Conservation (phyloP, 2,888 invertebrate genomes). For the Patella pellucida region DNA sequence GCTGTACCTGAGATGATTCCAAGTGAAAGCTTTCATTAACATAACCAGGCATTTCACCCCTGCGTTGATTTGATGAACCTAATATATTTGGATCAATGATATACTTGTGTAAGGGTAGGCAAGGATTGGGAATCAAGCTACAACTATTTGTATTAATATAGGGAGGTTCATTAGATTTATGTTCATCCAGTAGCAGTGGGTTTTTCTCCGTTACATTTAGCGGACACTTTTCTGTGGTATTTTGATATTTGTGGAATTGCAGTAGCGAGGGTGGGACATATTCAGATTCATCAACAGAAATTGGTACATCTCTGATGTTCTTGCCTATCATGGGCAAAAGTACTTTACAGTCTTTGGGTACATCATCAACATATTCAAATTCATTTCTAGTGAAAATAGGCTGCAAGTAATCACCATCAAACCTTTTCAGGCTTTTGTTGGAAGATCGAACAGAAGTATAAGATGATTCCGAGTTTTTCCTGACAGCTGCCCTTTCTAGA, state of each 20-base stretch:
- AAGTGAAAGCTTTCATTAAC: not conserved
- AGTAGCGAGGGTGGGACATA: not conserved
- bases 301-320: not conserved
- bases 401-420: not conserved
- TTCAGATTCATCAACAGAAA: slow-evolving; percentile 12
- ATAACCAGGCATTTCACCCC: slow-evolving; percentile 1
- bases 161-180: not conserved
- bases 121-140: not conserved
- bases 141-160: not conserved
- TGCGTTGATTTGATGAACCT: not conserved
- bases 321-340: not conserved
- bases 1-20: not conserved
- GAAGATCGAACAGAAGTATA: slow-evolving; percentile 9
- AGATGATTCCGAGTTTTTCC: slow-evolving; percentile 16
- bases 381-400: slow-evolving; percentile 5
- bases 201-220: not conserved
- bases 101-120: not conserved
- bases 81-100: not conserved
- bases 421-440: not conserved
- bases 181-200: not conserved
- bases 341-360: not conserved
- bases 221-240: not conserved
- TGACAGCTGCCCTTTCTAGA: not conserved
- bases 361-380: not conserved
- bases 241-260: not conserved